phyloP scores from a whole-genome alignment of 1,140 invertebrate genomes.

The Neuroterus valhalla region DNA sequence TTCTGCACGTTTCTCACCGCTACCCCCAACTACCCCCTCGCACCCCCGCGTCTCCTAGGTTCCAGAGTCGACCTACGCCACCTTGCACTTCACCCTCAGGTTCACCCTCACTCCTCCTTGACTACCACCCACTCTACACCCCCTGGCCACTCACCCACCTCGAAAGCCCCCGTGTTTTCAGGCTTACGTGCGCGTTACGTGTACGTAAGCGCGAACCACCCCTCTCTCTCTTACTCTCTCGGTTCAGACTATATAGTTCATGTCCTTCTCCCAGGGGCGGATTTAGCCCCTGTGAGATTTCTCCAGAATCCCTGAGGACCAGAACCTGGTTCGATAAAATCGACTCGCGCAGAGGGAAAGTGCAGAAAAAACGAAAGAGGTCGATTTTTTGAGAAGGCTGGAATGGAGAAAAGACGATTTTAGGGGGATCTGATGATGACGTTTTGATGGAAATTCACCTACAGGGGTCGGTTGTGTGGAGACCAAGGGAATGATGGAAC shows the following conservation, averaged over 20 bases:
- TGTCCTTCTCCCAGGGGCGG: conserved; percentile 23
- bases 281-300: conserved; percentile 22
- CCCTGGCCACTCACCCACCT: conserved; percentile 39
- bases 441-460: neutral
- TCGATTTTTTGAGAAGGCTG: neutral
- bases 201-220: conserved; percentile 41
- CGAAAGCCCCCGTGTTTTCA: conserved; percentile 55
- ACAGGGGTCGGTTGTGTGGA: neutral
- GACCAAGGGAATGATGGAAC: neutral
- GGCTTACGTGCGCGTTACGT: conserved; percentile 56
- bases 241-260: conserved; percentile 35
- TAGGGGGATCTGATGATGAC: neutral
- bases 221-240: conserved; percentile 25
- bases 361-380: neutral
- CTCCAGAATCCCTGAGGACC: conserved; percentile 18
- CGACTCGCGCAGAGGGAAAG: conserved; percentile 6
- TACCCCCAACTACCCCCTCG: conserved; percentile 19
- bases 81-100: conserved; percentile 37
- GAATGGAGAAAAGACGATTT: neutral
- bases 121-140: conserved; percentile 34
- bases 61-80: conserved; percentile 41
- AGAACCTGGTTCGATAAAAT: conserved; percentile 10
- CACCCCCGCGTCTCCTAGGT: conserved; percentile 34
- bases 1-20: conserved; percentile 22
- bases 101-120: conserved; percentile 28